Conservation (phyloP, 1,140 invertebrate genomes). For the Drusus annulatus region DNA sequence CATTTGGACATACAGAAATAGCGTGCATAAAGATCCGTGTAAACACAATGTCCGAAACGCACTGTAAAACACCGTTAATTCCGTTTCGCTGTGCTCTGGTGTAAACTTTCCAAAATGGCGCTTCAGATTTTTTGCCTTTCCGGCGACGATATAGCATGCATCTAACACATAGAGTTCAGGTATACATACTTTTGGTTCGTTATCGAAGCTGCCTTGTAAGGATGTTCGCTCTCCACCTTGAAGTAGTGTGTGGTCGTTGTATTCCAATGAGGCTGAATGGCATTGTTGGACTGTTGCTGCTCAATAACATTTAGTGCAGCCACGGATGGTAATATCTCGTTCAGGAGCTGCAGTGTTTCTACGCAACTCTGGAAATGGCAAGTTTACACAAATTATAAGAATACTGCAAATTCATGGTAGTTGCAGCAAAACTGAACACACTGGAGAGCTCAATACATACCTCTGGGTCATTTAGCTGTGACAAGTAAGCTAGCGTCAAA, state of each 20-base stretch:
- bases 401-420: no score
- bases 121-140: no score
- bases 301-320: slow-evolving; percentile 84
- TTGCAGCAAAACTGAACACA: no score
- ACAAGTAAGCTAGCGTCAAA: slow-evolving; percentile 63
- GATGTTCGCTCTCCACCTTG: slow-evolving; percentile 96
- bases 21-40: no score
- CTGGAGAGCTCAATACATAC: slow-evolving; percentile 49
- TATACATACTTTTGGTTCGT: slow-evolving; percentile 82
- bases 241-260: slow-evolving; percentile 90
- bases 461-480: slow-evolving; percentile 66
- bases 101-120: no score
- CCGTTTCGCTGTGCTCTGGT: no score
- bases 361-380: slow-evolving; percentile 81
- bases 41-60: no score
- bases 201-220: slow-evolving; percentile 92
- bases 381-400: not conserved
- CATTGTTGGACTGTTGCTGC: slow-evolving; percentile 50
- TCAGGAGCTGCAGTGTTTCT: slow-evolving; percentile 90
- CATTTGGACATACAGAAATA: no score
- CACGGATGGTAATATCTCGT: slow-evolving; percentile 92
- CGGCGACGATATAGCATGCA: no score
- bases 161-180: not conserved
- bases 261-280: slow-evolving; percentile 47
- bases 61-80: no score